Percentiles rank a stretch among this genome's conserved stretches.
Evolutionary conservation across 2,888 invertebrate species (phyloP).

Genomic region (Cheilosia pagana): DNA sequence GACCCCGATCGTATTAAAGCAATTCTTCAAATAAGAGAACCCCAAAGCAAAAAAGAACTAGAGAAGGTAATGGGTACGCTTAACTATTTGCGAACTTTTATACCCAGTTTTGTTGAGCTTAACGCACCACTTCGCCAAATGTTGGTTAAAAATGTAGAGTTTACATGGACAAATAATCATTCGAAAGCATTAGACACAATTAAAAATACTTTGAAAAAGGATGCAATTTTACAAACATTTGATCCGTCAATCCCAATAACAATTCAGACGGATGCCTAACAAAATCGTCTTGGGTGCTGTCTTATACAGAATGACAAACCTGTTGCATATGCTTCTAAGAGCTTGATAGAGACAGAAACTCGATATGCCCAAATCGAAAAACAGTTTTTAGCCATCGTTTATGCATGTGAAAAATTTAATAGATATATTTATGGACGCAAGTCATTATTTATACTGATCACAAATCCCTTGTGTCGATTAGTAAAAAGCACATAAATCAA

Average conservation of each 20-base stretch:
- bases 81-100: constrained; percentile 69
- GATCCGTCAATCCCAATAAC: constrained; percentile 7
- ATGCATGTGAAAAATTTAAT: constrained; percentile 43
- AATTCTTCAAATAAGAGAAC: constrained; percentile 57
- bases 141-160: constrained; percentile 74
- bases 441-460: constrained; percentile 25
- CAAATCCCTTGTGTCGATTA: constrained; percentile 27
- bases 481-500: constrained; percentile 55
- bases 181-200: constrained; percentile 62
- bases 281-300: constrained; percentile 50
- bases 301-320: constrained; percentile 48
- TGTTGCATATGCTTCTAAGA: constrained; percentile 76
- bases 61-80: constrained; percentile 77
- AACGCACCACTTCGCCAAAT: constrained; percentile 50
- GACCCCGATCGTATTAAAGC: constrained; percentile 59
- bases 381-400: constrained; percentile 23
- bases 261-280: constrained; percentile 57
- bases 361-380: constrained; percentile 69
- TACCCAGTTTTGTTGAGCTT: constrained; percentile 18
- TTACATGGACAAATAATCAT: no score
- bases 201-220: constrained; percentile 76
- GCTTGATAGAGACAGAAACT: constrained; percentile 76
- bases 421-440: constrained; percentile 22
- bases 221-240: constrained; percentile 46
- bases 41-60: constrained; percentile 76